Percentiles rank a stretch among this genome's conserved stretches.
These are phyloP conservation scores for Dicyrtomina minuta DNA, from an alignment of 2,888 invertebrate genomes.

Conservation along the genomic window DNA sequence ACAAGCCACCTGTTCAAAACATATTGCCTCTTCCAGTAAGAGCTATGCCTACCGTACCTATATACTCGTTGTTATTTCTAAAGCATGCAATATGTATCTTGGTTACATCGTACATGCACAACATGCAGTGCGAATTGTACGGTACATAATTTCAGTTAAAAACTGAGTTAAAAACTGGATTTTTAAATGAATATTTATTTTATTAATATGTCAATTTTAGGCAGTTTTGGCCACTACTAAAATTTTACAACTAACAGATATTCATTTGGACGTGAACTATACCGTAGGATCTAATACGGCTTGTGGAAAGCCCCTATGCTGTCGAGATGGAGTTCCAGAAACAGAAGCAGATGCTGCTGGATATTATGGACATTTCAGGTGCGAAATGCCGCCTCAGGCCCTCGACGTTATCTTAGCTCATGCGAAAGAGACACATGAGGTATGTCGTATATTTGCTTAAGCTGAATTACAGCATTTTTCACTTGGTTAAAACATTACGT, in stretches of 20 bases:
- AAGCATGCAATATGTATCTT: no score
- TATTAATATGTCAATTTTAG: slow-evolving; percentile 53
- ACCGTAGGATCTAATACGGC: slow-evolving; percentile 85
- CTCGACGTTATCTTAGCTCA: slow-evolving; percentile 88
- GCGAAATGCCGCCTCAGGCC: slow-evolving; percentile 88
- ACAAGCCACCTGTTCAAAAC: slow-evolving; percentile 29
- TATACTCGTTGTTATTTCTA: no score
- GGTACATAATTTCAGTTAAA: no score
- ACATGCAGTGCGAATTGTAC: no score
- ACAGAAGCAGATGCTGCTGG: slow-evolving; percentile 80
- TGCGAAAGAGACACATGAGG: slow-evolving; percentile 75
- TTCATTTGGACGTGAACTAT: slow-evolving; percentile 93
- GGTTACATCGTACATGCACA: no score
- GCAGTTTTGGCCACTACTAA: slow-evolving; percentile 75
- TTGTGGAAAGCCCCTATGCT: slow-evolving; percentile 91
- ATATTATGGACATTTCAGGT: slow-evolving; percentile 92
- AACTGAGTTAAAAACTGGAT: no score
- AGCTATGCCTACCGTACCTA: neutral
- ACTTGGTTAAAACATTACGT: no score
- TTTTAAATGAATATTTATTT: no score
- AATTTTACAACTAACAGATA: slow-evolving; percentile 93
- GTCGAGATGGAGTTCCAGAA: slow-evolving; percentile 73
- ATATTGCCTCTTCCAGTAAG: slow-evolving; percentile 28
- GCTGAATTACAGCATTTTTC: no score
- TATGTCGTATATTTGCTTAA: no score